Percentiles rank a stretch among this genome's conserved stretches.
phyloP scores from a whole-genome alignment of 2,888 invertebrate species.

The Pollenia labialis region DNA sequence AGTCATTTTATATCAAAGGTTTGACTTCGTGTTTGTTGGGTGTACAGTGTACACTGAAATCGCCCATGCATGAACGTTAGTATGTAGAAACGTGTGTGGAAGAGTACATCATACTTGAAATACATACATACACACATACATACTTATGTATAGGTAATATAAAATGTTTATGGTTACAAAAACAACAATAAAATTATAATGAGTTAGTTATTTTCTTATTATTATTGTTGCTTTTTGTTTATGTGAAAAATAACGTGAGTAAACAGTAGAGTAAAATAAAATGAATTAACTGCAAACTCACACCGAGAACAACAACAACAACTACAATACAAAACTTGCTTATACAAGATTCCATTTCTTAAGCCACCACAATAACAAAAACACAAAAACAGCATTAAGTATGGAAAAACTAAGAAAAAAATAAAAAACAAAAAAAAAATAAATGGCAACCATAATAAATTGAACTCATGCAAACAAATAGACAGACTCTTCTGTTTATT shows the following conservation, averaged over 20 bases:
- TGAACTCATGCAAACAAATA: background rate
- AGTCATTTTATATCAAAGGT: too few relatives aligned
- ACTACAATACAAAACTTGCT: constrained; percentile 1
- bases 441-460: constrained; percentile 41
- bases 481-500: background rate
- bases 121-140: background rate
- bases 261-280: background rate
- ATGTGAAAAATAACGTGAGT: background rate
- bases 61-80: too few relatives aligned
- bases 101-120: background rate
- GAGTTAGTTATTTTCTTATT: background rate
- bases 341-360: constrained; percentile 18
- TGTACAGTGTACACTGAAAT: too few relatives aligned
- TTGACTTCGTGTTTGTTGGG: too few relatives aligned
- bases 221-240: background rate
- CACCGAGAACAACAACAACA: background rate
- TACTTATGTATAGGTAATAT: background rate
- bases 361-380: background rate
- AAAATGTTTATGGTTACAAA: background rate
- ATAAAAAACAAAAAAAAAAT: background rate
- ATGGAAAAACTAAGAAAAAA: background rate
- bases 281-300: too few relatives aligned
- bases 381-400: background rate
- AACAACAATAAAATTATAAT: background rate
- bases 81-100: too few relatives aligned